These are phyloP conservation scores for Pelecanoides urinatrix DNA, from an alignment of 2,113 vertebrate species.

Conservation along the genomic window DNA sequence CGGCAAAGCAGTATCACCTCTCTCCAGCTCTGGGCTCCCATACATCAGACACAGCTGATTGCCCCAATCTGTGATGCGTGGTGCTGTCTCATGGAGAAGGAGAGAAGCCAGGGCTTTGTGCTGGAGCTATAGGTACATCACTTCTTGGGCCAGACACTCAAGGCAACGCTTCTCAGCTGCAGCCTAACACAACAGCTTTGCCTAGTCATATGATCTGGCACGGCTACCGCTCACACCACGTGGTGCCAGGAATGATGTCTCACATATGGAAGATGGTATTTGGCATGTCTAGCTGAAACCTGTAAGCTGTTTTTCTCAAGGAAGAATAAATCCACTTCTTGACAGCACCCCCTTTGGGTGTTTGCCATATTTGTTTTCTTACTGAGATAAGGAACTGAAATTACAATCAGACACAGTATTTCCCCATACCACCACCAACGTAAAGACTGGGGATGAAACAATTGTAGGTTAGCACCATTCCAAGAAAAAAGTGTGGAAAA, in stretches of 20 bases:
- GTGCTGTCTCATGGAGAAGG: neutral
- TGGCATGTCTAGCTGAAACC: neutral
- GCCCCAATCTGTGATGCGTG: neutral
- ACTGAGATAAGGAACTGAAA: neutral
- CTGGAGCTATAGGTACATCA: neutral
- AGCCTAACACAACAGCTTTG: neutral
- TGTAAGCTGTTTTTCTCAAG: neutral
- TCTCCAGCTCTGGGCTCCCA: neutral
- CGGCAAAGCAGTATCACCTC: neutral
- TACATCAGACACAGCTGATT: neutral
- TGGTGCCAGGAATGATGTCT: neutral
- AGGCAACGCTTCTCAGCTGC: neutral
- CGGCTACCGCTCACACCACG: fast-evolving
- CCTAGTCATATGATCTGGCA: neutral
- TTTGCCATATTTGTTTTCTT: neutral
- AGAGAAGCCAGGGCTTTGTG: neutral
- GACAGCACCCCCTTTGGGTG: neutral
- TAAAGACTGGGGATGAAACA: neutral
- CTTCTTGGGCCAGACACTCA: neutral
- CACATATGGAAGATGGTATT: neutral
- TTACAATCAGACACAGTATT: neutral
- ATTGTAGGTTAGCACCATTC: neutral
- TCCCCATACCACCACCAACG: neutral
- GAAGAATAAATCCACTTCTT: neutral
- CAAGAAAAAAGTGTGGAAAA: neutral